Base-by-base conservation (phyloP, 1,140 invertebrate species). In the Bombyx mandarina region DNA sequence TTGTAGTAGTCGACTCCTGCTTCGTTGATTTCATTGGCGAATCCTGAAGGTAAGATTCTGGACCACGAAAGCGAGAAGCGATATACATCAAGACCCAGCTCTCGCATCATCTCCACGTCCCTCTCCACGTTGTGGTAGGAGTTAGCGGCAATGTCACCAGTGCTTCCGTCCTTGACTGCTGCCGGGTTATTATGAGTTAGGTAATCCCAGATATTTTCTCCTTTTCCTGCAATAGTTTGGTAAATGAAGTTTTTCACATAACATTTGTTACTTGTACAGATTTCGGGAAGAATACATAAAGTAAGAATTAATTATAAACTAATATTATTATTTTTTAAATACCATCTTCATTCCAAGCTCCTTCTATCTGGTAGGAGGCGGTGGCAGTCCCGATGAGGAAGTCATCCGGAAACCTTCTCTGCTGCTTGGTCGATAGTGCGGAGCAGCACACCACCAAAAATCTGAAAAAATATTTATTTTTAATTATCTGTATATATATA, bases 361-460 rank as follows among this genome's bases (percentile, higher is more conserved):
- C 88, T 73, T 89, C 88, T 35, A 90, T 82, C 75, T 91, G 90
- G 74, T 90, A 90, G 3, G 90, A 73, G 0, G 90, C 77, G 3
- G 89, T 89, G 1, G 88, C 77, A 3, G 75, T 75, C 1, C 89
- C 90, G 65, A 90, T 90, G 6, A 79, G 58, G 69, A 91, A 91
- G 52, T 77, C 73, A 22, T 82, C 63, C 0, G 89, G 88, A 67
- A 91, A 90, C 8, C 58, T 62, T 8, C 69, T 59, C 43, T 65
- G 53, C 26, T 66, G 62, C 56, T 50, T 62, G 7, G 56, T 61
- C 7, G 55, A 26, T 43, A 52, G 59, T 1, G 60, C 60, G n/a
- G 65, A 45, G 42, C 61, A 58, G 43, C 47, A 9, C 42, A 60
- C 54, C 1, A 42, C 57, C 46, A 63, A 42, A n/a, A 63, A 46